Evolutionary conservation across 2,888 invertebrate genomes (phyloP), one percentile per base, ranked within the genome.

Genomic region (Pseudanteris insignis): DNA sequence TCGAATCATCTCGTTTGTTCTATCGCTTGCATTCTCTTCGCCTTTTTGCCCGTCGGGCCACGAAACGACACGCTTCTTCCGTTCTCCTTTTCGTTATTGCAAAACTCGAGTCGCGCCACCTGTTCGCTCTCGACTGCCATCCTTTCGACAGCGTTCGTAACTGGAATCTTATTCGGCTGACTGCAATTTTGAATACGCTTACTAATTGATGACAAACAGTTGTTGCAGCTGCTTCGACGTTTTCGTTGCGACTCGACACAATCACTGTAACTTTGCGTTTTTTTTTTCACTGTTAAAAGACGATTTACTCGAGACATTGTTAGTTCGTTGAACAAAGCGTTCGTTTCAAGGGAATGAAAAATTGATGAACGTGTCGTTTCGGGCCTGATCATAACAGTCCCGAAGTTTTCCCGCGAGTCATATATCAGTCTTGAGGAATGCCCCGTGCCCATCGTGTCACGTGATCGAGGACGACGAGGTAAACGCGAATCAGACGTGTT

Each of bases 371-470:
- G 34, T 34, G 46, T 54, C 18, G 40, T 41, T 36, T 46, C 41
- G 55, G 53, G 64, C 46, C 48, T 44, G 59, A 50, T 50, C 53
- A 33, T 46, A 28, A 58, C 32, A 53, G 43, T 46, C 58, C 54
- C 61, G 64, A 67, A 69, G 67, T 65, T 67, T 67, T 70, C 66
- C 70, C 67, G 71, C 71, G 71, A 73, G 74, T 63, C 38, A 47
- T 59, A 47, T 60, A 60, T 76, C 76, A 75, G 76, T 75, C 76
- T 76, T 76, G 72, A 76, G 71, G 72, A 75, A 67, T 68, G 63
- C 67, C 68, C 69, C 68, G 70, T 50, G 58, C 63, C 64, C 50
- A 61, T 69, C 66, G 67, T 66, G 40, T 58, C 65, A 66, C 51
- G 65, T 62, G 47, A 63, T 46, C 61, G 66, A 65, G 59, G 61